These are phyloP conservation scores for Nibea coibor DNA, from an alignment of 2,113 vertebrate species.

Conservation along the genomic window DNA sequence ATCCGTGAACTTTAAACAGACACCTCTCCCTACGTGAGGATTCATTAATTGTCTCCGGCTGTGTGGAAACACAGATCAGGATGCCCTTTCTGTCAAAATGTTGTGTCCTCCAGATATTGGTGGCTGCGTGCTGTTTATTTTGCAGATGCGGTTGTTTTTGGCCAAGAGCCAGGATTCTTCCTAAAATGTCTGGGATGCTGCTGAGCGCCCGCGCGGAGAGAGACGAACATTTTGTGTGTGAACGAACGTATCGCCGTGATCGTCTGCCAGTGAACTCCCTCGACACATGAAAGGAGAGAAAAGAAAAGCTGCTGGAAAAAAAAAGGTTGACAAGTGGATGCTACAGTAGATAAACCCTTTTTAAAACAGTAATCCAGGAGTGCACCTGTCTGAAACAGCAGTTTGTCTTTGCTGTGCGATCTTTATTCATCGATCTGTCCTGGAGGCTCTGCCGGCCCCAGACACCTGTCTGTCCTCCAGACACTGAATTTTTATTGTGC, in stretches of 20 bases:
- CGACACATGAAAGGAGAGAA: not conserved
- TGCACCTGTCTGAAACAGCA: constrained; percentile 16
- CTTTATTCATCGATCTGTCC: constrained; percentile 27
- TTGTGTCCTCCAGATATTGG: constrained; percentile 14
- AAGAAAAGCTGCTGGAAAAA: not conserved
- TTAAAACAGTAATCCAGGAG: not conserved
- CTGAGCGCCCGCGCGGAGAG: not conserved
- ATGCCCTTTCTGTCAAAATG: constrained; percentile 43
- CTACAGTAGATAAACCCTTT: not conserved
- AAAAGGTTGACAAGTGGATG: not conserved
- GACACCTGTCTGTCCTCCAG: constrained; percentile 10
- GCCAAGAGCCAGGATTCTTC: constrained; percentile 1
- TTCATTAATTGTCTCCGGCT: constrained; percentile 33
- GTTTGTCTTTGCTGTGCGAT: constrained; percentile 18
- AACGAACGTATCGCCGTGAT: not conserved
- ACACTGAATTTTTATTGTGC: constrained; percentile 31
- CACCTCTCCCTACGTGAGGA: constrained; percentile 2
- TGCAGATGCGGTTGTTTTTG: constrained; percentile 27
- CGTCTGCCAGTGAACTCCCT: not conserved
- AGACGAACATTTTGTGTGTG: constrained; percentile 10
- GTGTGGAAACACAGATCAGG: constrained; percentile 18
- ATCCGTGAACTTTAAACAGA: constrained; percentile 37
- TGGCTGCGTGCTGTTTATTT: constrained; percentile 19
- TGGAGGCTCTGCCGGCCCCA: constrained; percentile 9
- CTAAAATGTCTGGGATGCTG: constrained; percentile 1